Evolutionary conservation across 2,888 invertebrate species (phyloP), one percentile per base, ranked within the genome.

Genomic region (Poecilobothrus nobilitatus): DNA sequence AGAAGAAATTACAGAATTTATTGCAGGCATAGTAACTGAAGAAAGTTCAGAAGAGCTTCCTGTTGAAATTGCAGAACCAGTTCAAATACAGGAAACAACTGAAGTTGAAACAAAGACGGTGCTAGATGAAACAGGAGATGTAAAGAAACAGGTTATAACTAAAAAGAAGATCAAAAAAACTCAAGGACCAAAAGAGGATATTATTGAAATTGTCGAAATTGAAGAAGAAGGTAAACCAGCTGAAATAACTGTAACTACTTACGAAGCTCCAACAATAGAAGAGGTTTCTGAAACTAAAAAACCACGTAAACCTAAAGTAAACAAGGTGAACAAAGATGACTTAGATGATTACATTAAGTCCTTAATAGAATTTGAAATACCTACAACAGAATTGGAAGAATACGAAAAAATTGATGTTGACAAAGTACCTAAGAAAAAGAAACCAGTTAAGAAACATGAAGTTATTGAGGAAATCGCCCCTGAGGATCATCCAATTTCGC

Each of bases 341-440:
- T 66, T 70, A 68, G 22, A 44, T 41, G 61, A 71, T 67, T 71
- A 71, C 37, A 27, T 20, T 66, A 70, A 66, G 44, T 22, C n/a
- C 53, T 67, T 22, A 67, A 70, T 53, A 2, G 34, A 18, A 8
- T 9, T n/a, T 33, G 65, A 65, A 34, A 65, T 63, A 22, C 34
- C 68, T n/a, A 75, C 80, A 71, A 81, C 82, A 0, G 81, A 81
- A 72, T 76, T 81, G 0, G 82, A 83, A 70, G 79, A 80, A 73
- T 80, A 82, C 63, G 82, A 83, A 73, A 81, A 82, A 74, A 75
- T 76, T 20, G 80, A 80, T 33, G 71, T 81, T 0, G 81, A 82
- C 15, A 74, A 72, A 21, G 78, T 75, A 41, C 75, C 76, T 6
- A 79, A 78, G 67, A 78, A 75, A 68, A 79, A 68, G 15, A 63